Evolutionary conservation across 2,888 invertebrate genomes (phyloP).

Genomic region (Andrena camellia): DNA sequence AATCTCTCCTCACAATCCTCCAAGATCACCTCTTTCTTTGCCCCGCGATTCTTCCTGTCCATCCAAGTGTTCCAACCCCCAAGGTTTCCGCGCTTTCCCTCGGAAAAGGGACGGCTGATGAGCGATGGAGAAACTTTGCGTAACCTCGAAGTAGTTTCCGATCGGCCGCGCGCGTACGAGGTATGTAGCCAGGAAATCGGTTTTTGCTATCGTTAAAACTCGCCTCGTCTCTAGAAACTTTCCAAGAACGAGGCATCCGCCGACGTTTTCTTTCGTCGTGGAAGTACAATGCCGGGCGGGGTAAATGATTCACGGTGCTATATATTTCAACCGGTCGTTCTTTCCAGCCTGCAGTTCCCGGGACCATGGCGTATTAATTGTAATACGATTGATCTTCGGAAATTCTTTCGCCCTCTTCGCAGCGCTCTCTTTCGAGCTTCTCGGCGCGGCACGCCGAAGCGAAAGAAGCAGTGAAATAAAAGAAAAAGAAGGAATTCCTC

Average conservation of each 20-base stretch:
- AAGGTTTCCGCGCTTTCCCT: constrained; percentile 33
- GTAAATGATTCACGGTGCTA: constrained; percentile 26
- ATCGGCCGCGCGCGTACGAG: constrained; percentile 54
- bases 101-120: constrained; percentile 52
- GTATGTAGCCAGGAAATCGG: constrained; percentile 32
- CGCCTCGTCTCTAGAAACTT: constrained; percentile 43
- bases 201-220: constrained; percentile 61
- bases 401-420: constrained; percentile 15
- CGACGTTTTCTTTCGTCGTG: constrained; percentile 22
- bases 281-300: constrained; percentile 14
- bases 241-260: constrained; percentile 11
- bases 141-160: constrained; percentile 66
- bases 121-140: constrained; percentile 70
- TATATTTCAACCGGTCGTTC: constrained; percentile 17
- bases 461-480: no score
- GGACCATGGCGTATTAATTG: constrained; percentile 30
- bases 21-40: background rate
- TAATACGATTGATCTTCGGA: constrained; percentile 39
- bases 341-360: constrained; percentile 6
- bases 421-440: no score
- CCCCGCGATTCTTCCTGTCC: constrained; percentile 23
- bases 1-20: background rate
- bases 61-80: constrained; percentile 45
- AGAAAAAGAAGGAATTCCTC: background rate
- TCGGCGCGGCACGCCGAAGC: no score